These are phyloP conservation scores for Octonoba sinensis DNA, from an alignment of 2,888 invertebrate genomes.

Conservation along the genomic window DNA sequence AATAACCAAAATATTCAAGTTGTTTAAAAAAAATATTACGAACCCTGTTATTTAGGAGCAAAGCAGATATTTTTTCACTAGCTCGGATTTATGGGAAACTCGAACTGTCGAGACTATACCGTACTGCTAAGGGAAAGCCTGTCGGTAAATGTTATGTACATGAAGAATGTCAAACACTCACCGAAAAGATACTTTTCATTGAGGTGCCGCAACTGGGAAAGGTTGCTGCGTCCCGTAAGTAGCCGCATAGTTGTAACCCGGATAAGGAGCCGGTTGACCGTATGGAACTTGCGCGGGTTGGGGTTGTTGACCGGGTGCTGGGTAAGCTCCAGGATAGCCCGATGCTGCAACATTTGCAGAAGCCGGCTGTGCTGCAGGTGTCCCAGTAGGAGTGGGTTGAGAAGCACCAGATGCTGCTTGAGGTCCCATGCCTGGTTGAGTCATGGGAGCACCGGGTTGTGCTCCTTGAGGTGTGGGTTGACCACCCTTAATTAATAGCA, in stretches of 20 bases:
- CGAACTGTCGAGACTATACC: too few relatives aligned
- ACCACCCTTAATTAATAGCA: conserved; percentile 28
- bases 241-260: conserved; percentile 57
- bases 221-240: conserved; percentile 55
- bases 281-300: conserved; percentile 55
- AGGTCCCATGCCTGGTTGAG: conserved; percentile 19
- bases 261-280: conserved; percentile 56
- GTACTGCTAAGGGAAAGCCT: background rate
- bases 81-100: too few relatives aligned
- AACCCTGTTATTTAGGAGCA: too few relatives aligned
- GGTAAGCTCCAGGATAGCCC: conserved; percentile 50
- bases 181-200: conserved; percentile 15
- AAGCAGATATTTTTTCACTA: too few relatives aligned
- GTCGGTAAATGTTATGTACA: background rate
- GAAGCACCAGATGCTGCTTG: conserved; percentile 15
- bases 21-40: too few relatives aligned
- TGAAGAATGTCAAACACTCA: background rate
- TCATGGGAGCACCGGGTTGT: conserved; percentile 34
- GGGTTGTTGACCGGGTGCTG: conserved; percentile 52
- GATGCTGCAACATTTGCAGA: conserved; percentile 47
- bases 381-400: conserved; percentile 35
- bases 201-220: conserved; percentile 44
- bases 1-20: too few relatives aligned
- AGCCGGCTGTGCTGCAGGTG: conserved; percentile 52
- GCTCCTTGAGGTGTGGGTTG: conserved; percentile 20